Conservation (phyloP, 1,140 invertebrate species). For the Contarinia nasturtii region DNA sequence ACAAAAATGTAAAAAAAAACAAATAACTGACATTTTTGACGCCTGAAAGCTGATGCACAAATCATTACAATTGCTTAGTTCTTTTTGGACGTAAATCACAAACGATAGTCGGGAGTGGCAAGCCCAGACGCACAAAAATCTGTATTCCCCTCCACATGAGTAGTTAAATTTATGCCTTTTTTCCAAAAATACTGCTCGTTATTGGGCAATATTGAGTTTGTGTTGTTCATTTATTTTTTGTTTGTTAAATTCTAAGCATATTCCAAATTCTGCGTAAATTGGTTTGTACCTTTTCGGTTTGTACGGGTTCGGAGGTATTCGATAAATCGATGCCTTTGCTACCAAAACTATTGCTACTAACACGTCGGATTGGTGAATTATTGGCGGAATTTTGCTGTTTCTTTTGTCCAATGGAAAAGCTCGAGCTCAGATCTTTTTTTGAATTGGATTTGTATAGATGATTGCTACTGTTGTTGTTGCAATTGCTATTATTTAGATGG, state of each 20-base stretch:
- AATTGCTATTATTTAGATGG: slow-evolving; percentile 4
- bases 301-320: slow-evolving; percentile 20
- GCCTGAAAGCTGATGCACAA: not conserved
- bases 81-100: too few relatives aligned
- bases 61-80: not conserved
- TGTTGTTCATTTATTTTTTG: not conserved
- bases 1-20: not conserved
- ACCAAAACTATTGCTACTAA: slow-evolving; percentile 22
- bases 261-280: slow-evolving; percentile 41
- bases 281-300: slow-evolving; percentile 44
- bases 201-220: too few relatives aligned
- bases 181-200: too few relatives aligned
- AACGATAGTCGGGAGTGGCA: not conserved
- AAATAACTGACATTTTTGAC: not conserved
- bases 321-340: slow-evolving; percentile 17
- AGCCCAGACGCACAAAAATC: not conserved
- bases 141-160: too few relatives aligned
- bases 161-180: too few relatives aligned
- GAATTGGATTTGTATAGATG: slow-evolving; percentile 19
- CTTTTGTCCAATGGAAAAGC: slow-evolving; percentile 14
- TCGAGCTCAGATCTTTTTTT: slow-evolving; percentile 7
- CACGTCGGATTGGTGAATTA: slow-evolving; percentile 15
- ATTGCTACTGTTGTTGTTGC: slow-evolving; percentile 14
- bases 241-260: slow-evolving; percentile 35
- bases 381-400: slow-evolving; percentile 2